Evolutionary conservation across 2,797 vertebrate genomes (phyloP).

Genomic region (Mallotus villosus): DNA sequence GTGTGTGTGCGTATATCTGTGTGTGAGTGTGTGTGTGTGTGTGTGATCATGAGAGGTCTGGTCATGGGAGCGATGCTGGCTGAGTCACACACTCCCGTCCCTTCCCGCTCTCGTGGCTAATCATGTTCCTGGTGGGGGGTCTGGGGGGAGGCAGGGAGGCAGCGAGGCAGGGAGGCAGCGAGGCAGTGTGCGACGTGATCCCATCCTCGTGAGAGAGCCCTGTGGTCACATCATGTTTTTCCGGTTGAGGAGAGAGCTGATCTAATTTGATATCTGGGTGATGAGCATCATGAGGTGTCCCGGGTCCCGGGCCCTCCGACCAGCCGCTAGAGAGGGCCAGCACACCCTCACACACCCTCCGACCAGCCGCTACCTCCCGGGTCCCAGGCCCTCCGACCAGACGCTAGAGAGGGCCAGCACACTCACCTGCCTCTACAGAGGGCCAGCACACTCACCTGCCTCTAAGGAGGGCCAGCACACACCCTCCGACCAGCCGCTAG

Average conservation of each 20-base stretch:
- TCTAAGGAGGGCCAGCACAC: no score
- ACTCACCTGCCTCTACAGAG: slow-evolving; percentile 17
- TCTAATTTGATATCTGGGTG: slow-evolving; percentile 69
- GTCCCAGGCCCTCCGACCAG: slow-evolving; percentile 41
- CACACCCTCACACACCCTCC: neutral
- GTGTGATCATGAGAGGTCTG: slow-evolving; percentile 56
- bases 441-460: no score
- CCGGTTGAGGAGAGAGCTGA: slow-evolving; percentile 57
- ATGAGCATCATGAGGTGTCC: slow-evolving; percentile 69
- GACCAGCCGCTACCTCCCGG: slow-evolving; percentile 43
- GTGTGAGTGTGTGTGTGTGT: slow-evolving; percentile 18
- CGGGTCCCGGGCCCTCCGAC: slow-evolving; percentile 45
- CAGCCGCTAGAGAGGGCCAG: no score
- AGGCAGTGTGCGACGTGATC: slow-evolving; percentile 47
- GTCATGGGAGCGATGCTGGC: slow-evolving; percentile 62
- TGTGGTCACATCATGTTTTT: slow-evolving; percentile 58
- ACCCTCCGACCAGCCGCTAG: slow-evolving; percentile 25
- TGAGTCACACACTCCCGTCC: slow-evolving; percentile 60
- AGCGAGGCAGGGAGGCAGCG: neutral
- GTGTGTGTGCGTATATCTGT: neutral
- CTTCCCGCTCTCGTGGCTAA: slow-evolving; percentile 50
- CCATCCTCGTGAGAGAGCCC: slow-evolving; percentile 54
- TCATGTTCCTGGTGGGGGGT: slow-evolving; percentile 42
- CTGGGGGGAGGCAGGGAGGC: slow-evolving; percentile 45
- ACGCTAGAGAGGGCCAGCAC: no score